phyloP scores from a whole-genome alignment of 2,888 invertebrate genomes.

The Sycophila texana region DNA sequence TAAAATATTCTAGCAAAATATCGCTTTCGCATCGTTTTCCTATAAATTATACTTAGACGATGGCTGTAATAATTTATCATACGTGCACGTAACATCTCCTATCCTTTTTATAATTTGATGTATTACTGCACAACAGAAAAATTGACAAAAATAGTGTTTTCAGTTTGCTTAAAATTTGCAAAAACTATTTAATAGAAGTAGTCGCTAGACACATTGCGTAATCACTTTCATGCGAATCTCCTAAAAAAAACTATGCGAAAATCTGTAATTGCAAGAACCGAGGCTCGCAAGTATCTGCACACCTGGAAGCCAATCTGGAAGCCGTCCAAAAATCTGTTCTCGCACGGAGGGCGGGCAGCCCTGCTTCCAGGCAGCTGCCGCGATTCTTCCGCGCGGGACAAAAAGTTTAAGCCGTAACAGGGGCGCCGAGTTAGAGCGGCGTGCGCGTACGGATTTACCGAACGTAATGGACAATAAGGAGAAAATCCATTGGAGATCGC shows the following conservation, averaged over 20 bases:
- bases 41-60: no score
- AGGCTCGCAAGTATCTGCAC: neutral
- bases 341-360: constrained; percentile 13
- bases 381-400: constrained; percentile 20
- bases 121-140: no score
- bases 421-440: constrained; percentile 38
- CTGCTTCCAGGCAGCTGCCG: neutral
- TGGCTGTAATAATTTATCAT: no score
- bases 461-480: constrained; percentile 45
- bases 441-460: constrained; percentile 43
- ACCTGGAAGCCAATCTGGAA: constrained; percentile 7
- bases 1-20: no score
- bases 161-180: no score
- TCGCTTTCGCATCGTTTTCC: no score
- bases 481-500: constrained; percentile 36
- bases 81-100: no score
- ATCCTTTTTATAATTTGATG: no score
- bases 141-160: no score
- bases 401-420: neutral
- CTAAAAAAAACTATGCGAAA: neutral
- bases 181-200: no score
- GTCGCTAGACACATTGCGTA: no score
- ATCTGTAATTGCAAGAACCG: neutral
- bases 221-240: neutral
- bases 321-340: constrained; percentile 39